Conservation (phyloP, 2,888 invertebrate genomes). For the Deilephila porcellus region DNA sequence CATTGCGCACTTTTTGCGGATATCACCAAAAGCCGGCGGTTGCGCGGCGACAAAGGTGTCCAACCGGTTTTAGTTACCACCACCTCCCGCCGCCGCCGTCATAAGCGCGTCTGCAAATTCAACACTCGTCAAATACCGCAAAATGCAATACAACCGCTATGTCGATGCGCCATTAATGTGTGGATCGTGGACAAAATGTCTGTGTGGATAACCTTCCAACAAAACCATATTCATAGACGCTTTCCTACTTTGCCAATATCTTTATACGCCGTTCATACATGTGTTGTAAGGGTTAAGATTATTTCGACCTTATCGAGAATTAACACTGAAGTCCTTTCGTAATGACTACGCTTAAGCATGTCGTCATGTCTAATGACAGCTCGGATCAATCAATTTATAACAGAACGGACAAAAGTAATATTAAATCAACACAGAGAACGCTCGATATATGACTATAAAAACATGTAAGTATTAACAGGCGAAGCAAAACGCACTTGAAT, state of each 20-base stretch:
- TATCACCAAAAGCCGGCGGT: slow-evolving; percentile 80
- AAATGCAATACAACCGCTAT: slow-evolving; percentile 65
- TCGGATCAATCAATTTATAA: background rate
- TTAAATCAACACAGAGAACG: slow-evolving; percentile 1
- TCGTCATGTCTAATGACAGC: slow-evolving; percentile 12
- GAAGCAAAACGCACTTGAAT: slow-evolving; percentile 44
- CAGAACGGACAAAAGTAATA: slow-evolving; percentile 4
- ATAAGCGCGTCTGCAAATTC: slow-evolving; percentile 81
- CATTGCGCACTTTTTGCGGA: slow-evolving; percentile 79
- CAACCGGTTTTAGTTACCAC: slow-evolving; percentile 79
- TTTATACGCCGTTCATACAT: background rate
- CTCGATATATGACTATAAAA: slow-evolving; percentile 24
- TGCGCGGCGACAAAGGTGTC: slow-evolving; percentile 75
- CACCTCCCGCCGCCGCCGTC: slow-evolving; percentile 68
- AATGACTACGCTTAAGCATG: slow-evolving; percentile 5
- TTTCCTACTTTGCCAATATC: background rate
- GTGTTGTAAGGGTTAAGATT: background rate
- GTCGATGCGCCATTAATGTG: slow-evolving; percentile 30
- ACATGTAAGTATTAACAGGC: slow-evolving; percentile 37
- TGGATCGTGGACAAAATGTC: slow-evolving; percentile 52
- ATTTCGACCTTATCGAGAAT: background rate
- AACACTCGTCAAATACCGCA: slow-evolving; percentile 80
- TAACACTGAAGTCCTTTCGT: background rate
- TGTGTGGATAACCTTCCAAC: slow-evolving; percentile 39
- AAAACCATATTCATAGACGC: background rate